Conservation (phyloP, 2,113 vertebrate genomes). For the Entomyzon cyanotis region DNA sequence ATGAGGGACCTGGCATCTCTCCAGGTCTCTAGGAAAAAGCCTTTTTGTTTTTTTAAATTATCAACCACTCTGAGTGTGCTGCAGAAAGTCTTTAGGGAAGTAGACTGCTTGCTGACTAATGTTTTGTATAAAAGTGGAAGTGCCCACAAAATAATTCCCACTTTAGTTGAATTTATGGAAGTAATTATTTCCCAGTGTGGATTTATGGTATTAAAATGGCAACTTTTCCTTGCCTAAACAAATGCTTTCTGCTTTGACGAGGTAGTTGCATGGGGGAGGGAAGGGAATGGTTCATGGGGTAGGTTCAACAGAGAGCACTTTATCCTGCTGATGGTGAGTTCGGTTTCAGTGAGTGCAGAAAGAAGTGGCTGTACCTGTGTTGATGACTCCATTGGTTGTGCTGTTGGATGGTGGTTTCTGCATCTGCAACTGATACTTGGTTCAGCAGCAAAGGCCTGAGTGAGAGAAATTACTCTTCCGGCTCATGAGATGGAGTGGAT, state of each 20-base stretch:
- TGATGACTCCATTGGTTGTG: not conserved
- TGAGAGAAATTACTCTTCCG: not conserved
- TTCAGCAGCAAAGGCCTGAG: not conserved
- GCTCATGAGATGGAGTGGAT: no score
- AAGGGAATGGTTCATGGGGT: not conserved
- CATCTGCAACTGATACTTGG: not conserved
- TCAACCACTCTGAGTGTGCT: not conserved
- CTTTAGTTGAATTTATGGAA: not conserved
- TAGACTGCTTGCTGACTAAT: conserved; percentile 17
- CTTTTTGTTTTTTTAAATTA: not conserved
- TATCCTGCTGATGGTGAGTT: not conserved
- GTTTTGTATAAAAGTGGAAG: conserved; percentile 13
- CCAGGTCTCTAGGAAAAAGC: not conserved
- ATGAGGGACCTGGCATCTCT: not conserved
- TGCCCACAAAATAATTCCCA: not conserved
- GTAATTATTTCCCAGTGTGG: not conserved
- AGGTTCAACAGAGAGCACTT: not conserved
- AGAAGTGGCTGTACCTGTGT: not conserved
- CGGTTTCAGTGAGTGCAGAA: not conserved
- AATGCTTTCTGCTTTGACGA: not conserved
- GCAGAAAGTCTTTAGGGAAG: conserved; percentile 12
- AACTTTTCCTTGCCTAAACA: not conserved
- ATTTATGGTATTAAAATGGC: not conserved
- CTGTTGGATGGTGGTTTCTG: not conserved
- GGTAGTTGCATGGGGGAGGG: not conserved